Conservation (phyloP, 2,797 vertebrate genomes). For the Astyanax mexicanus region DNA sequence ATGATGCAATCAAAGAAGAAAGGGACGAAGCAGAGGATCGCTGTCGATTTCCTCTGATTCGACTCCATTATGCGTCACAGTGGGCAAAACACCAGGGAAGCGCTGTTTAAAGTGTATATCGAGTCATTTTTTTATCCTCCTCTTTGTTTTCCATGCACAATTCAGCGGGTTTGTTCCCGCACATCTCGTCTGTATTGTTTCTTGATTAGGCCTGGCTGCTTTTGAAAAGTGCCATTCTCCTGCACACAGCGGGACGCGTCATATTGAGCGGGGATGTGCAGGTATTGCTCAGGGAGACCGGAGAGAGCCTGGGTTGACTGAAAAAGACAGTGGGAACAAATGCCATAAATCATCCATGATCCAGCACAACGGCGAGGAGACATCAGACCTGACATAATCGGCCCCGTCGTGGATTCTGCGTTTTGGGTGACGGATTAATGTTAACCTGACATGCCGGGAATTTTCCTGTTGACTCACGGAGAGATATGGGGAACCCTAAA, state of each 20-base stretch:
- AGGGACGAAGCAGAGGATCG: slow-evolving; percentile 26
- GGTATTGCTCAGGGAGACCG: slow-evolving; percentile 70
- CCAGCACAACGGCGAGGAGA: slow-evolving; percentile 53
- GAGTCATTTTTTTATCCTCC: slow-evolving; percentile 13
- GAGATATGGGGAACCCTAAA: slow-evolving; percentile 60
- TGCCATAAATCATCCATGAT: slow-evolving; percentile 78
- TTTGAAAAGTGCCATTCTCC: slow-evolving; percentile 68
- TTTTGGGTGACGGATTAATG: slow-evolving; percentile 74
- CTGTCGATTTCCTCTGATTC: slow-evolving; percentile 26
- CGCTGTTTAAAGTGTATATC: slow-evolving; percentile 34
- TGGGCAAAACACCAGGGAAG: slow-evolving; percentile 33
- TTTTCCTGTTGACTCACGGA: slow-evolving; percentile 65
- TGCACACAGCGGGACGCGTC: slow-evolving; percentile 60
- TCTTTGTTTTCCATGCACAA: slow-evolving; percentile 3
- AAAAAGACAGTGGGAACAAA: slow-evolving; percentile 71
- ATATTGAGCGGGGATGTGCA: slow-evolving; percentile 74
- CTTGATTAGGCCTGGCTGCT: slow-evolving; percentile 51
- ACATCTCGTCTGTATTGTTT: slow-evolving; percentile 32
- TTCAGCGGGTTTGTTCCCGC: slow-evolving; percentile 18
- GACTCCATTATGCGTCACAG: slow-evolving; percentile 24
- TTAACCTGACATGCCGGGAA: slow-evolving; percentile 64
- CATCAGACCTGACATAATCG: slow-evolving; percentile 71
- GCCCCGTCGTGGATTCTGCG: slow-evolving; percentile 67
- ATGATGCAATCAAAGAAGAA: not conserved
- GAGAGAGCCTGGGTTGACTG: slow-evolving; percentile 47